A percentile compares a stretch with the other conserved stretches of the same genome.
phyloP scores from a whole-genome alignment of 2,888 invertebrate genomes.

The Mythimna pallens region DNA sequence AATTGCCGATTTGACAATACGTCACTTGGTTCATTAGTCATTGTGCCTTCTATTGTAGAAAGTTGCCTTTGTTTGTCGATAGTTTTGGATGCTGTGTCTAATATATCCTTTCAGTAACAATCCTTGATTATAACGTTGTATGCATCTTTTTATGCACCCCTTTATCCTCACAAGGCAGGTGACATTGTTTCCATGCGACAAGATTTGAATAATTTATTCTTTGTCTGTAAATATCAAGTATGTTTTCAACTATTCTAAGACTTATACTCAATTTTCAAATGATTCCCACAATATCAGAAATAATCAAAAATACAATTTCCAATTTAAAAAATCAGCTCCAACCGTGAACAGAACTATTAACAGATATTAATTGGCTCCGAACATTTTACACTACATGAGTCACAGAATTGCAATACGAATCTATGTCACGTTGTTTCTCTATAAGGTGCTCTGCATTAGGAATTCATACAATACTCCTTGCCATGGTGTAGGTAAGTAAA shows the following conservation, averaged over 20 bases:
- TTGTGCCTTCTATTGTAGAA: conserved; percentile 19
- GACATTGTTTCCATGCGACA: not conserved
- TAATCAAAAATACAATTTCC: not conserved
- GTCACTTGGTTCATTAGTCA: conserved; percentile 15
- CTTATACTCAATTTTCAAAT: not conserved
- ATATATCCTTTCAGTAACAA: not conserved
- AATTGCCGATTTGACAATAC: conserved; percentile 8
- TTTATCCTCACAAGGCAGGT: not conserved
- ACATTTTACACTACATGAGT: conserved; percentile 61
- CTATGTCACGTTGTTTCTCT: conserved; percentile 67
- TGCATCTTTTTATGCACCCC: not conserved
- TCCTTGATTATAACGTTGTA: not conserved
- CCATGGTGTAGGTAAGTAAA: conserved; percentile 4
- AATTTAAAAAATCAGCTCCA: not conserved
- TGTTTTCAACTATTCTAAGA: not conserved
- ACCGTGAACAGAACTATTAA: conserved; percentile 40
- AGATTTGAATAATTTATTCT: not conserved
- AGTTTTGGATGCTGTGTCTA: not conserved
- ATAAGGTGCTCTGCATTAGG: conserved; percentile 63
- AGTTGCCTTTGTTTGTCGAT: not conserved
- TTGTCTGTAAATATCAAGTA: not conserved
- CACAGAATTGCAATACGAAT: conserved; percentile 62
- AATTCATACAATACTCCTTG: conserved; percentile 61
- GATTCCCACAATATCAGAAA: not conserved
- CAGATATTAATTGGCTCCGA: conserved; percentile 59